These are phyloP conservation scores for Sarotherodon lohbergeri DNA, from an alignment of 2,113 vertebrate genomes.

Conservation along the genomic window DNA sequence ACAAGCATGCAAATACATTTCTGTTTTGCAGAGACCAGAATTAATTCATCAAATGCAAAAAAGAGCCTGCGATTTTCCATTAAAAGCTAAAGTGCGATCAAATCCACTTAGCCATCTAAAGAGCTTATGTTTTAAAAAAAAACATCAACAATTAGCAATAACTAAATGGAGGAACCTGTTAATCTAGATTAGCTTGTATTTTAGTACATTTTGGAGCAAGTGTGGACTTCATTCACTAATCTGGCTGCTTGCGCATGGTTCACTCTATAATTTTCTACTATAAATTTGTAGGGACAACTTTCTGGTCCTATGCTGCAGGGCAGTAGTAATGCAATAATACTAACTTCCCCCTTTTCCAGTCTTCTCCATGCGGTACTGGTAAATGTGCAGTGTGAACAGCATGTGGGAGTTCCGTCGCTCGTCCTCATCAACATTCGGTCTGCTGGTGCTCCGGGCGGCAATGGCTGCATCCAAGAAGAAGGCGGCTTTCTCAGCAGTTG, in stretches of 20 bases:
- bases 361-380: constrained; percentile 95
- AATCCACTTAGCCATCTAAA: not conserved
- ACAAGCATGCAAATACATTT: not conserved
- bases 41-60: not conserved
- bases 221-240: not conserved
- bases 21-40: not conserved
- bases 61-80: not conserved
- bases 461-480: constrained; percentile 91
- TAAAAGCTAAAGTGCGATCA: not conserved
- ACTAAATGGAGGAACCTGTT: not conserved
- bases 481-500: constrained; percentile 89
- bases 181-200: not conserved
- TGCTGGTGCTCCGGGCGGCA: constrained; percentile 83
- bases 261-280: not conserved
- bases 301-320: not conserved
- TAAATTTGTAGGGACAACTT: not conserved
- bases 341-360: constrained; percentile 87
- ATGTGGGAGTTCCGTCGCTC: constrained; percentile 85
- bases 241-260: not conserved
- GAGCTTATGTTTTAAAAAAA: not conserved
- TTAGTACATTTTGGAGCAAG: not conserved
- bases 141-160: not conserved
- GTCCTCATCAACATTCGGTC: constrained; percentile 75
- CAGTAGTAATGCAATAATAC: constrained; percentile 36
- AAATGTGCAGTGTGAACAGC: constrained; percentile 94